Base-by-base conservation (phyloP, 2,797 vertebrate species). In the Caiman crocodilus region DNA sequence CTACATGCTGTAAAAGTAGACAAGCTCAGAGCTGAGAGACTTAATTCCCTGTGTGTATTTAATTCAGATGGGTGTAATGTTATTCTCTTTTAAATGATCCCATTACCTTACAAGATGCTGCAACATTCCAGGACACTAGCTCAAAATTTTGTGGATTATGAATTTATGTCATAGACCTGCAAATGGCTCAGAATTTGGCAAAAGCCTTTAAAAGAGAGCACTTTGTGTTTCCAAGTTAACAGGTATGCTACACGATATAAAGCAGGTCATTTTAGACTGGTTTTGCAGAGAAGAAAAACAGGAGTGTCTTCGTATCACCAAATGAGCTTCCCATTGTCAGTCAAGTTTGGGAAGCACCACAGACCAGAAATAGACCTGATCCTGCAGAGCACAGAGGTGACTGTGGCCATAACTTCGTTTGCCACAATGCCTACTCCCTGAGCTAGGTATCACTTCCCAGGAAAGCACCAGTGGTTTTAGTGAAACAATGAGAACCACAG, bases 401-500 rank as follows among this genome's bases (percentile, higher is more conserved):
- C 30, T 30, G n/a, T 65, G 64, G 64, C 30, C n/a, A 30, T 26
- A 79, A 60, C 78, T 65, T 0, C 90, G 26, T 26, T 55, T 96
- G n/a, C 42, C 18, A 59, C 23, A 61, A 58, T 9, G 3, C 85
- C 73, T 91, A 28, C 7, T 61, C 25, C 88, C 12, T 58, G 82
- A 59, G 17, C 42, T 89, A 42, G 76, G 28, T 84, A 20, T 87
- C 58, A 82, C 75, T 63, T 28, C 88, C 78, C 23, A 76, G 85
- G 87, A 89, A 76, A 71, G 84, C 30, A 50, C 63, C n/a, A 7
- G 35, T 80, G 3, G 85, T 95, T 89, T 85, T 69, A 59, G 25
- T 90, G 30, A 80, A 87, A 85, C 82, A 84, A 92, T 79, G 82
- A 90, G n/a, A 85, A 82, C 17, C 60, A 94, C 82, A 76, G 82